These are phyloP conservation scores for Tetragonisca angustula DNA, from an alignment of 2,888 invertebrate genomes.

Conservation along the genomic window DNA sequence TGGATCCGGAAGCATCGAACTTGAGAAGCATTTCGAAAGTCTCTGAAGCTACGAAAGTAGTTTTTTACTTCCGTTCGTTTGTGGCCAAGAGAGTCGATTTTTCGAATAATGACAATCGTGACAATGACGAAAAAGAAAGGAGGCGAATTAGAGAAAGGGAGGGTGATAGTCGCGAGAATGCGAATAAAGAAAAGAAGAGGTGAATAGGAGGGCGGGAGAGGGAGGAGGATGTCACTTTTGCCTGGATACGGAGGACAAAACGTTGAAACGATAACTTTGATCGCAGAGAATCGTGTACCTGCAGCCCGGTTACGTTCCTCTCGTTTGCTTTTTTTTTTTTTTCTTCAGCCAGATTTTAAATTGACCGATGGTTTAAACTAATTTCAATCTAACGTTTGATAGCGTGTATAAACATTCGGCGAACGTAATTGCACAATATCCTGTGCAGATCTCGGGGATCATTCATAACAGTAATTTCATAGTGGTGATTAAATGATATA, in stretches of 20 bases:
- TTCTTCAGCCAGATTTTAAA: not conserved
- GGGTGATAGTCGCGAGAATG: conserved; percentile 19
- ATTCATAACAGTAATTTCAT: too few species aligned
- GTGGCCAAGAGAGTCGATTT: conserved; percentile 66
- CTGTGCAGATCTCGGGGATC: too few species aligned
- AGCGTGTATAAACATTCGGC: too few species aligned
- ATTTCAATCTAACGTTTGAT: too few species aligned
- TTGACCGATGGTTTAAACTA: not conserved
- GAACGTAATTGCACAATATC: too few species aligned
- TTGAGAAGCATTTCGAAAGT: too few species aligned
- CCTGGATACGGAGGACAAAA: conserved; percentile 3
- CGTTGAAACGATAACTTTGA: not conserved
- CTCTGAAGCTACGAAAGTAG: too few species aligned
- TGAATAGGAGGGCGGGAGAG: not conserved
- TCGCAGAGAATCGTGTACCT: not conserved
- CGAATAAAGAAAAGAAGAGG: not conserved
- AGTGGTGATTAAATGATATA: too few species aligned
- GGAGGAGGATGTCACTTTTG: conserved; percentile 29
- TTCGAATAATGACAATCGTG: conserved; percentile 76
- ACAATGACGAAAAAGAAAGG: not conserved
- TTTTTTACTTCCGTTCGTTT: too few species aligned
- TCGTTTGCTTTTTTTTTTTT: not conserved
- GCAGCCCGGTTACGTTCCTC: too few species aligned
- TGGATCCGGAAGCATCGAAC: too few species aligned
- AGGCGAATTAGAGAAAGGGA: conserved; percentile 6